These are phyloP conservation scores for human DNA, from an alignment of 2,113 vertebrate genomes.

Conservation along the genomic window DNA sequence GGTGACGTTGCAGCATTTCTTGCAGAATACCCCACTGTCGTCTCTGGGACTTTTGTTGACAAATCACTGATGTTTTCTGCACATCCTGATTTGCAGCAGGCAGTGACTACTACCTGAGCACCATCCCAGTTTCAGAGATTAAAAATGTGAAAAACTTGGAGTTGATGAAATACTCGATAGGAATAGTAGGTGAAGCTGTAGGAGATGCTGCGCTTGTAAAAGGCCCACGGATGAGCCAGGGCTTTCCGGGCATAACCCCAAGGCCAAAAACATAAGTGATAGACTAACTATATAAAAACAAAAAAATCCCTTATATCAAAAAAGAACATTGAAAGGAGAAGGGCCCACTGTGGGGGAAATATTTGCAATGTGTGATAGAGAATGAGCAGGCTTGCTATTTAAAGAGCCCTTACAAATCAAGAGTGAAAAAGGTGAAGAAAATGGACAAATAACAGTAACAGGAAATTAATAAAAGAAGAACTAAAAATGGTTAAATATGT, in stretches of 20 bases:
- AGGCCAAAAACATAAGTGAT: not conserved
- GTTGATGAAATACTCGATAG: not conserved
- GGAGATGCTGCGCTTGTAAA: not conserved
- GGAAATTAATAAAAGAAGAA: constrained; percentile 55
- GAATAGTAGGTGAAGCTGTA: not conserved
- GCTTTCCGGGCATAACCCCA: not conserved
- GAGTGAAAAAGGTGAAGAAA: constrained; percentile 49
- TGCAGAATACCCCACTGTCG: not conserved
- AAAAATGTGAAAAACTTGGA: not conserved
- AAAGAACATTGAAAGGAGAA: constrained; percentile 38
- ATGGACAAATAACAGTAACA: constrained; percentile 20
- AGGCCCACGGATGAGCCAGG: not conserved
- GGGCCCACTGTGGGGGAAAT: not conserved
- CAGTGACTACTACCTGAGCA: not conserved
- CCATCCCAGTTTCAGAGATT: not conserved
- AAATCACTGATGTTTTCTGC: not conserved
- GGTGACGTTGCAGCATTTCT: not conserved
- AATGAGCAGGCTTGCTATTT: constrained; percentile 40
- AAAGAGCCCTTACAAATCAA: constrained; percentile 35
- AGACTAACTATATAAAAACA: not conserved
- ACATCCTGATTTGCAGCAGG: not conserved
- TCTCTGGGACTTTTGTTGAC: not conserved
- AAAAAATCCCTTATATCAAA: constrained; percentile 16
- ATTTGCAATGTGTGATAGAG: not conserved
- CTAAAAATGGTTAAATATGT: constrained; percentile 32